These are phyloP conservation scores for Vultur gryphus DNA, from an alignment of 2,797 vertebrate species.

Conservation along the genomic window DNA sequence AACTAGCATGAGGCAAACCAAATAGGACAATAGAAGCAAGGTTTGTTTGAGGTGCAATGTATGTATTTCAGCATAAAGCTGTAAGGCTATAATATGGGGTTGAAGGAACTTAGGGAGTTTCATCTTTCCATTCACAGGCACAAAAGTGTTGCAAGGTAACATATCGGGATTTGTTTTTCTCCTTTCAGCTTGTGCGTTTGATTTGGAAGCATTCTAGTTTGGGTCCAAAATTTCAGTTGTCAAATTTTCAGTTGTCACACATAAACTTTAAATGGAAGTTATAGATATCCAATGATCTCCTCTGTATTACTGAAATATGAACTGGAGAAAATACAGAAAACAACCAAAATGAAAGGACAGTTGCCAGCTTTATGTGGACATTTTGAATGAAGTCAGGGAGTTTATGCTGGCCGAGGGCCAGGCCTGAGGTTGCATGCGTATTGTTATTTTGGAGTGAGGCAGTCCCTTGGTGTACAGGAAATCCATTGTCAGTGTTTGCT, in stretches of 20 bases:
- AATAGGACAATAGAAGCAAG: background rate
- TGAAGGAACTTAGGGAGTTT: background rate
- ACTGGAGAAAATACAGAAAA: slow-evolving; percentile 6
- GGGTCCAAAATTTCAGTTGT: background rate
- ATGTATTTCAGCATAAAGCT: background rate
- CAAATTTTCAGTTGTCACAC: slow-evolving; percentile 11
- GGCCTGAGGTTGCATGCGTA: slow-evolving; percentile 15
- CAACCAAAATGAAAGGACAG: background rate
- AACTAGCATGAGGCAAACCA: background rate
- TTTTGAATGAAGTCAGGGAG: slow-evolving; percentile 44
- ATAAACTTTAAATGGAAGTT: slow-evolving; percentile 43
- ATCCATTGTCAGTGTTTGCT: slow-evolving; percentile 18
- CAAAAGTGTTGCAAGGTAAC: background rate
- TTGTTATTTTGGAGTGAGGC: slow-evolving; percentile 44
- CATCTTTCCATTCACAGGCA: background rate
- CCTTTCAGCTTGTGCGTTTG: background rate
- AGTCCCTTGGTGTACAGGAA: slow-evolving; percentile 18
- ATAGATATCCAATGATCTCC: slow-evolving; percentile 10
- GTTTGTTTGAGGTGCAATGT: background rate
- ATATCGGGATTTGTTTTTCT: background rate
- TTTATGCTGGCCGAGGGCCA: slow-evolving; percentile 57
- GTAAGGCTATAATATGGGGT: background rate
- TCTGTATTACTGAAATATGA: slow-evolving; percentile 35
- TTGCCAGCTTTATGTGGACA: slow-evolving; percentile 52
- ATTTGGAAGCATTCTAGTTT: background rate